These are phyloP conservation scores for Anodontia alba DNA, from an alignment of 2,888 invertebrate genomes.

Conservation along the genomic window DNA sequence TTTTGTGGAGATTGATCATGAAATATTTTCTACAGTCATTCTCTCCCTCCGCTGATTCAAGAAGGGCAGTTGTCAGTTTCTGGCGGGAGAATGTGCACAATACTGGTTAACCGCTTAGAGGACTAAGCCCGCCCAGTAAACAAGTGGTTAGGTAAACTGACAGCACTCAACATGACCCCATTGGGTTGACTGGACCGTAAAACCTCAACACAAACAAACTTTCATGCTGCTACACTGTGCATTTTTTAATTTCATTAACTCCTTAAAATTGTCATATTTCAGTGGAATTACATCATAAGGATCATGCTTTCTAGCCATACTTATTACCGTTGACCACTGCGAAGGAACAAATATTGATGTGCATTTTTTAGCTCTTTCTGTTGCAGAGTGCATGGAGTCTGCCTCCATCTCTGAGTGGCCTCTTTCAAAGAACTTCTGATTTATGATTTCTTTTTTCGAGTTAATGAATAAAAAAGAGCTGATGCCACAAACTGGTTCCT, in stretches of 20 bases:
- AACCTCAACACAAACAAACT: too few species aligned
- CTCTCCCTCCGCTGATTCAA: too few species aligned
- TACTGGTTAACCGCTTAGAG: too few species aligned
- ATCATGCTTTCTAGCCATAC: slow-evolving; percentile 35
- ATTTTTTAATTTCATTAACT: slow-evolving; percentile 32
- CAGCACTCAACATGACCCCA: too few species aligned
- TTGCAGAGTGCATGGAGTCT: slow-evolving; percentile 44
- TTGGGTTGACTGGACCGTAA: too few species aligned
- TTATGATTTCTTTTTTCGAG: background rate
- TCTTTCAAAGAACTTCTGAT: slow-evolving; percentile 41
- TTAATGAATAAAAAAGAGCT: slow-evolving; percentile 21
- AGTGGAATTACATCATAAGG: slow-evolving; percentile 53
- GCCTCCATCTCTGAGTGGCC: slow-evolving; percentile 57
- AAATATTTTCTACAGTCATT: too few species aligned
- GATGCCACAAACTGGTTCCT: slow-evolving; percentile 48
- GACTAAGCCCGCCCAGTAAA: too few species aligned
- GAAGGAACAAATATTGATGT: slow-evolving; percentile 43
- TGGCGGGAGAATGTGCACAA: too few species aligned
- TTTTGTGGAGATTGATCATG: too few species aligned
- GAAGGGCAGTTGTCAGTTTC: too few species aligned
- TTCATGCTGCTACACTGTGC: slow-evolving; percentile 20
- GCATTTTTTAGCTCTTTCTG: slow-evolving; percentile 39
- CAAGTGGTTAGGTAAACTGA: too few species aligned
- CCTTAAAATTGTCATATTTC: slow-evolving; percentile 34
- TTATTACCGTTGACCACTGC: slow-evolving; percentile 41